Percentiles rank a stretch among this genome's conserved stretches.
These are phyloP conservation scores for Strigops habroptila DNA, from an alignment of 2,113 vertebrate species.

Conservation along the genomic window DNA sequence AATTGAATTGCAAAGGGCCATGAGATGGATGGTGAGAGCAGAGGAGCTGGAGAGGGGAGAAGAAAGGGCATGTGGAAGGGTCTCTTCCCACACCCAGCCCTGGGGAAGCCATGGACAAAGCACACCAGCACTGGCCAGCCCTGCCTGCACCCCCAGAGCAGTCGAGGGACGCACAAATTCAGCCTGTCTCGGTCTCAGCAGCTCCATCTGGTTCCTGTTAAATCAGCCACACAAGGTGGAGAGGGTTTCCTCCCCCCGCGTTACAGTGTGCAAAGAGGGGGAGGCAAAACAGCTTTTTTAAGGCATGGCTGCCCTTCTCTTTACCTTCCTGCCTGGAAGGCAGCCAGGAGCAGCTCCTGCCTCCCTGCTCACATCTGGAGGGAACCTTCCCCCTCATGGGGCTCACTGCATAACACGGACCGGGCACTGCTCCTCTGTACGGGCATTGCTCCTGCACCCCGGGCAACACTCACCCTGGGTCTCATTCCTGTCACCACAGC, in stretches of 20 bases:
- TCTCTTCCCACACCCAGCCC: background rate
- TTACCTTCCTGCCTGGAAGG: conserved; percentile 70
- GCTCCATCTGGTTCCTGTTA: conserved; percentile 62
- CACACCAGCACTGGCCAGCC: background rate
- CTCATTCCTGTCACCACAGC: background rate
- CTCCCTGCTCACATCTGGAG: conserved; percentile 67
- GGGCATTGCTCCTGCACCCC: background rate
- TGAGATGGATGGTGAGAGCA: background rate
- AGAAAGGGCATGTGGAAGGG: background rate
- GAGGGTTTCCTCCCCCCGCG: background rate
- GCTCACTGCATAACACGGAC: background rate
- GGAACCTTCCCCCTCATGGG: conserved; percentile 44
- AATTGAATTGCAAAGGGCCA: background rate
- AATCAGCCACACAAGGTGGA: conserved; percentile 23
- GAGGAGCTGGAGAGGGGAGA: background rate
- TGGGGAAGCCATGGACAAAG: background rate
- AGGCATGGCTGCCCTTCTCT: conserved; percentile 52
- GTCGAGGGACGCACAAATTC: background rate
- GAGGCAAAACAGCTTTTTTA: conserved; percentile 20
- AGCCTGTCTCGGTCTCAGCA: background rate
- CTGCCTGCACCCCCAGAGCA: background rate
- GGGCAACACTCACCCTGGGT: fast-evolving
- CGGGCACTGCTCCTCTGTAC: background rate
- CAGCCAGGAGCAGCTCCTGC: conserved; percentile 47
- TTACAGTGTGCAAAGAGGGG: background rate